These are phyloP conservation scores for Pachypanchax playfairii DNA, from an alignment of 2,113 vertebrate species.

Conservation along the genomic window DNA sequence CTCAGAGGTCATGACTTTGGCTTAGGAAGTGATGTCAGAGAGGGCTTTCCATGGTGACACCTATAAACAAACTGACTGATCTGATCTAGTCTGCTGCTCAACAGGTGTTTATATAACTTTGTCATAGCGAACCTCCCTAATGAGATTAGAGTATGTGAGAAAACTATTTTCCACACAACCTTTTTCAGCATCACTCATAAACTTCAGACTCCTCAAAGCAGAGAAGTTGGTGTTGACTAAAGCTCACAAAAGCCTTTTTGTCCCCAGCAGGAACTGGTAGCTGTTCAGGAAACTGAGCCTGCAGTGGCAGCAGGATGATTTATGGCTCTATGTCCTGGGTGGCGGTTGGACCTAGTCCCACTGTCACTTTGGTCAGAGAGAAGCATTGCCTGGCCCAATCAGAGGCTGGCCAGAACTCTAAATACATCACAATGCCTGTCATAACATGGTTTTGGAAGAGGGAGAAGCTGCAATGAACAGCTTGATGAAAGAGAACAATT, in stretches of 20 bases:
- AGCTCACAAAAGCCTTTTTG: conserved; percentile 90
- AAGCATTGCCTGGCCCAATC: conserved; percentile 83
- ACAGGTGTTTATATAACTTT: conserved; percentile 59
- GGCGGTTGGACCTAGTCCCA: conserved; percentile 94
- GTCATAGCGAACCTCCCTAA: conserved; percentile 35
- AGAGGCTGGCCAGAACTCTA: conserved; percentile 85
- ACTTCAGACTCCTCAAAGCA: conserved; percentile 68
- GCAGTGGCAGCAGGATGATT: conserved; percentile 95
- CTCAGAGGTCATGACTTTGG: conserved; percentile 54
- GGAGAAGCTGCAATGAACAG: conserved; percentile 85
- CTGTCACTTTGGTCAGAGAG: conserved; percentile 92
- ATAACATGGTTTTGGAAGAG: conserved; percentile 89
- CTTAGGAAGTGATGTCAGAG: conserved; percentile 34
- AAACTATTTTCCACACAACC: conserved; percentile 10
- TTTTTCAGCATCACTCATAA: conserved; percentile 71
- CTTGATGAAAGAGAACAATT: conserved; percentile 87
- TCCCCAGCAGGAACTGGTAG: conserved; percentile 85
- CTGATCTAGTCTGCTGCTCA: conserved; percentile 36
- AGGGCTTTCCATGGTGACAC: conserved; percentile 45
- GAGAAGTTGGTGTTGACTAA: conserved; percentile 73
- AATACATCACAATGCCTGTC: conserved; percentile 95
- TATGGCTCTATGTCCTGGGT: conserved; percentile 95
- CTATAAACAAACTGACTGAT: conserved; percentile 58
- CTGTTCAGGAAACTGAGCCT: conserved; percentile 87
- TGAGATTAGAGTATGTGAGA: conserved; percentile 23